Conservation (phyloP, 2,113 vertebrate genomes). For the Anarhynchus alexandrinus region DNA sequence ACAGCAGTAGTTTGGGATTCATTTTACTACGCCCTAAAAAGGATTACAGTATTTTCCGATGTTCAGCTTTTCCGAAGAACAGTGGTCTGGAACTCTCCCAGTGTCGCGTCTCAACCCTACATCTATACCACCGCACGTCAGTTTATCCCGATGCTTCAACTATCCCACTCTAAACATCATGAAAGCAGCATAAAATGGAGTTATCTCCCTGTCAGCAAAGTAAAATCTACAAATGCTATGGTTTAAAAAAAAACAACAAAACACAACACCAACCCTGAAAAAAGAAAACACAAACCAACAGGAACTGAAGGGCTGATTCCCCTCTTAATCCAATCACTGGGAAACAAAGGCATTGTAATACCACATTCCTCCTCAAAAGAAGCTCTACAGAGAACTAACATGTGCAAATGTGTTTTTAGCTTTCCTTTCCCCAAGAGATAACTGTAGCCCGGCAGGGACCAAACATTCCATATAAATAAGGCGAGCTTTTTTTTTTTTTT, state of each 20-base stretch:
- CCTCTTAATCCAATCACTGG: neutral
- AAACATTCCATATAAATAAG: constrained; percentile 71
- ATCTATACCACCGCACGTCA: neutral
- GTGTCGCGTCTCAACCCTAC: neutral
- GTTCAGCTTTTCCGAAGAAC: neutral
- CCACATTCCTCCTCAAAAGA: neutral
- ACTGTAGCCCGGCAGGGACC: constrained; percentile 37
- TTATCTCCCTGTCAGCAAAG: constrained; percentile 30
- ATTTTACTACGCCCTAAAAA: neutral
- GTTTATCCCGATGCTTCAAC: neutral
- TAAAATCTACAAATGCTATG: neutral
- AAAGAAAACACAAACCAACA: neutral
- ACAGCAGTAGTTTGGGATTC: neutral
- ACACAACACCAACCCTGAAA: neutral
- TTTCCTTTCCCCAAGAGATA: constrained; percentile 43
- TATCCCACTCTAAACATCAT: neutral
- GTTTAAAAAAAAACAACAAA: neutral
- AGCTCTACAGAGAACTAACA: neutral
- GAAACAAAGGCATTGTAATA: constrained; percentile 1
- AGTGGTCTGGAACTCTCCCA: neutral
- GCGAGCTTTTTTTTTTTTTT: constrained; percentile 70
- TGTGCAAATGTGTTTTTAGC: constrained; percentile 42
- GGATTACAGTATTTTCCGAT: neutral
- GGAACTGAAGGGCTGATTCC: neutral
- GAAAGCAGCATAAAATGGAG: constrained; percentile 46